A percentile compares a stretch with the other conserved stretches of the same genome.
Conservation (phyloP, 2,888 invertebrate species). For the Tuta absoluta region DNA sequence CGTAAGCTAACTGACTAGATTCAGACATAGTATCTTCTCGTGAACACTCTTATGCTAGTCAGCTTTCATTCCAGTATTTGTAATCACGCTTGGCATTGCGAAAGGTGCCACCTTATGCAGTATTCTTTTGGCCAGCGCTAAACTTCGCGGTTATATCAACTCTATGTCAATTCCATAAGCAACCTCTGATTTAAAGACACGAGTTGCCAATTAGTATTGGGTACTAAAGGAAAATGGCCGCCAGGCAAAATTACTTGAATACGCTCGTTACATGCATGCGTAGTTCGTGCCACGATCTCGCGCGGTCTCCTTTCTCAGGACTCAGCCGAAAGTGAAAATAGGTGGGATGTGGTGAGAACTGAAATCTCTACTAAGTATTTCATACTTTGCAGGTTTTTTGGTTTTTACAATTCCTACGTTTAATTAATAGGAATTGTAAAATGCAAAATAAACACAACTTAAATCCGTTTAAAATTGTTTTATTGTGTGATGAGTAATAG, state of each 20-base stretch:
- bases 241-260: conserved; percentile 67
- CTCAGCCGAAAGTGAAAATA: conserved; percentile 26
- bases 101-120: background rate
- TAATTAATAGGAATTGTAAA: too few species aligned
- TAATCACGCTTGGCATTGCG: too few species aligned
- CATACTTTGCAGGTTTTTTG: too few species aligned
- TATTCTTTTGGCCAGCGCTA: background rate
- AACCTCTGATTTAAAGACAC: conserved; percentile 63
- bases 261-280: conserved; percentile 43
- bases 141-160: conserved; percentile 39
- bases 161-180: conserved; percentile 49
- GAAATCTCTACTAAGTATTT: background rate
- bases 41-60: too few species aligned
- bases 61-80: too few species aligned
- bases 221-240: conserved; percentile 66
- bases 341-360: conserved; percentile 13
- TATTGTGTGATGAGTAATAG: too few species aligned
- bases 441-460: too few species aligned
- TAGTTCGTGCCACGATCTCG: conserved; percentile 33
- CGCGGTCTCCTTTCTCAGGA: conserved; percentile 11
- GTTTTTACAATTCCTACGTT: too few species aligned
- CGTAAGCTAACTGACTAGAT: too few species aligned
- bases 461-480: too few species aligned
- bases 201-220: conserved; percentile 72
- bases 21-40: too few species aligned